Evolutionary conservation across 2,797 vertebrate species (phyloP).

Genomic region (Alosa sapidissima): DNA sequence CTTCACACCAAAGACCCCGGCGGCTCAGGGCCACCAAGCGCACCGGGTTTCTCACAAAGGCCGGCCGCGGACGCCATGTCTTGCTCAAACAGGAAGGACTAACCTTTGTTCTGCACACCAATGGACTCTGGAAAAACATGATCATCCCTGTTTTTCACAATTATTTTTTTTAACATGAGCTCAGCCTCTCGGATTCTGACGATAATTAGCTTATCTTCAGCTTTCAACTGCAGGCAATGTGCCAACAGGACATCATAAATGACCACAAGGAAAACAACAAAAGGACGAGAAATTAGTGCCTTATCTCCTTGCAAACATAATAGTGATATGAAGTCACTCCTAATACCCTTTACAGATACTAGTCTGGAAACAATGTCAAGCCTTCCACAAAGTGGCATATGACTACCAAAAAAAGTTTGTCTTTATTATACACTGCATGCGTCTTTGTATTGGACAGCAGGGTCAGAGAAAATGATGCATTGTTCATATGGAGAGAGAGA

Average conservation of each 20-base stretch:
- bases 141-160: constrained; percentile 59
- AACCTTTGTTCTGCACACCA: constrained; percentile 59
- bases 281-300: constrained; percentile 5
- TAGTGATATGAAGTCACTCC: background rate
- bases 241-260: constrained; percentile 24
- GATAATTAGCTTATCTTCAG: constrained; percentile 51
- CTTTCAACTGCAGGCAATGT: constrained; percentile 45
- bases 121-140: constrained; percentile 64
- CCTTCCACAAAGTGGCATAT: background rate
- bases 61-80: constrained; percentile 45
- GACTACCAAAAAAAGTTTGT: background rate
- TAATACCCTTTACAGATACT: background rate
- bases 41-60: constrained; percentile 56
- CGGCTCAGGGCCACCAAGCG: constrained; percentile 58
- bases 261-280: constrained; percentile 15
- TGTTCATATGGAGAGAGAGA: background rate
- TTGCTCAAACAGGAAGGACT: constrained; percentile 61
- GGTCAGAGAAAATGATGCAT: background rate
- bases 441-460: background rate
- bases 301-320: background rate
- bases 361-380: background rate
- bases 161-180: constrained; percentile 47
- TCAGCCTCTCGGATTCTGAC: constrained; percentile 14
- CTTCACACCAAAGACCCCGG: constrained; percentile 54
- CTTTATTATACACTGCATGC: background rate